Evolutionary conservation across 2,113 vertebrate genomes (phyloP).

Genomic region (Redunca redunca): DNA sequence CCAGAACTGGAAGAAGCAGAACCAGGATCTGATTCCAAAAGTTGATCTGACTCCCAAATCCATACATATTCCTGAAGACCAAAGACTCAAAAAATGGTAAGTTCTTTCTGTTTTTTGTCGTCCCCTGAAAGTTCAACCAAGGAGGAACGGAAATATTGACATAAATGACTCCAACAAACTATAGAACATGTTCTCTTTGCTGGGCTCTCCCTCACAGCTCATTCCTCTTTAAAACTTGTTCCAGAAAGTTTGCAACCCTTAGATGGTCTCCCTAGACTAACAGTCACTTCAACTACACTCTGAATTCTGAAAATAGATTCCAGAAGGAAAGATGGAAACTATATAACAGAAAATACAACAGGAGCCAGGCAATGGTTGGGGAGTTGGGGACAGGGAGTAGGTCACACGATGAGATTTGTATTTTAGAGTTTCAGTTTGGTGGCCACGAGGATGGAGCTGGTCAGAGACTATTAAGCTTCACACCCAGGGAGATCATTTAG

Average conservation of each 20-base stretch:
- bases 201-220: background rate
- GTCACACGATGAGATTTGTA: rapidly evolving
- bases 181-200: background rate
- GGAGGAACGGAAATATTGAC: background rate
- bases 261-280: background rate
- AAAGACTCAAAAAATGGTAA: background rate
- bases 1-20: background rate
- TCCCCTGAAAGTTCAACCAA: background rate
- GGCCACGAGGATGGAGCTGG: background rate
- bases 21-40: background rate
- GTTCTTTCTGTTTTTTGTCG: background rate
- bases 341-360: rapidly evolving
- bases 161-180: background rate
- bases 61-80: background rate
- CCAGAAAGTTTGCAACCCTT: background rate
- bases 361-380: background rate
- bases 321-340: background rate
- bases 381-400: rapidly evolving
- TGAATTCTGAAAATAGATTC: background rate
- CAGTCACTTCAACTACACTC: background rate
- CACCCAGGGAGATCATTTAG: background rate
- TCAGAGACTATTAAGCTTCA: background rate
- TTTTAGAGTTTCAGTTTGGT: background rate
- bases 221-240: background rate
- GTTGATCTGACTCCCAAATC: background rate